Conservation (phyloP, 2,113 vertebrate species). For the Balaeniceps rex region DNA sequence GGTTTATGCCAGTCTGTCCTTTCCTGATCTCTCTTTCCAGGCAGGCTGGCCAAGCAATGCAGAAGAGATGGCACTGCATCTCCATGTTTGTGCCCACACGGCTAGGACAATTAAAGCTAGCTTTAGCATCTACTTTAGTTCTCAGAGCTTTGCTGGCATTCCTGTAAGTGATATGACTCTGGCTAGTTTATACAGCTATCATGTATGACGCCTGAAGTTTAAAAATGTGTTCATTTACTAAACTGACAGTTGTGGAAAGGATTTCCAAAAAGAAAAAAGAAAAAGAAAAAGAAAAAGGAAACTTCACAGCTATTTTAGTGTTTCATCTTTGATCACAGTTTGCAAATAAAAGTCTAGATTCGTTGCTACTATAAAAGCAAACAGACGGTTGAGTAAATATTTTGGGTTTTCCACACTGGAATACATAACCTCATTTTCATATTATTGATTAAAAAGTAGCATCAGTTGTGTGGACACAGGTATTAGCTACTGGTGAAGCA, state of each 20-base stretch:
- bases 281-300: not conserved
- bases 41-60: constrained; percentile 1
- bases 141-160: not conserved
- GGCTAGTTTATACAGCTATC: not conserved
- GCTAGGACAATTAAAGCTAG: not conserved
- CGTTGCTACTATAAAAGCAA: not conserved
- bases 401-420: not conserved
- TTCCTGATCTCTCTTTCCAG: constrained; percentile 16
- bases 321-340: constrained; percentile 27
- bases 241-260: not conserved
- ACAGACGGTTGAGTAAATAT: constrained; percentile 19
- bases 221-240: not conserved
- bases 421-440: not conserved
- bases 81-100: not conserved
- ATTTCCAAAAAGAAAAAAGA: not conserved
- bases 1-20: not conserved
- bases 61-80: not conserved
- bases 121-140: not conserved
- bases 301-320: not conserved
- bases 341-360: constrained; percentile 20
- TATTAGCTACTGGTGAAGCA: not conserved
- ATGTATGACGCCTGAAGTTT: not conserved
- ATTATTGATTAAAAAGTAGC: not conserved
- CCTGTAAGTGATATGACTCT: not conserved
- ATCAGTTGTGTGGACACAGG: not conserved